Conservation (phyloP, 2,888 invertebrate genomes). For the Cerastoderma edule region DNA sequence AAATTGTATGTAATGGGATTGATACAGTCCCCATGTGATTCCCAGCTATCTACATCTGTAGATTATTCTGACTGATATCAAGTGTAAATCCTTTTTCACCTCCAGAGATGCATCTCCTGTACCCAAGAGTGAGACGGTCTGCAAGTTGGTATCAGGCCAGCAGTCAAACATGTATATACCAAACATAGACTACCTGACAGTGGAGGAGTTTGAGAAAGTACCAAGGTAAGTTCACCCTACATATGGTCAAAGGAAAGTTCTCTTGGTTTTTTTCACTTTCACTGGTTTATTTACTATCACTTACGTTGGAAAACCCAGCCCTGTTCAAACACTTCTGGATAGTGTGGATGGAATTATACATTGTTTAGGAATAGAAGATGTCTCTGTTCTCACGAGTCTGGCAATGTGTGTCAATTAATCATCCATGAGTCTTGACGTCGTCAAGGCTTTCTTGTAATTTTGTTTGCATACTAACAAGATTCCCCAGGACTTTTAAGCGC, state of each 20-base stretch:
- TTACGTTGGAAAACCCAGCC: background rate
- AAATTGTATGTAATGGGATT: too few species aligned
- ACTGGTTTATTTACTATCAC: background rate
- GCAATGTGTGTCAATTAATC: too few species aligned
- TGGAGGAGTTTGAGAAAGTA: conserved; percentile 78
- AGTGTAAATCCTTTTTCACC: too few species aligned
- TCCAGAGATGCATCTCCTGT: too few species aligned
- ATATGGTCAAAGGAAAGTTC: background rate
- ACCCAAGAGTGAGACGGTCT: background rate
- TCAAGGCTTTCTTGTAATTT: too few species aligned
- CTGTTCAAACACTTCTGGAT: background rate
- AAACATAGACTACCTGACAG: conserved; percentile 74
- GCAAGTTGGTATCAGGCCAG: background rate
- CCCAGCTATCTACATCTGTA: too few species aligned
- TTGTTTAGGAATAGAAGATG: background rate
- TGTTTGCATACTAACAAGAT: too few species aligned
- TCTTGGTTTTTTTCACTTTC: background rate
- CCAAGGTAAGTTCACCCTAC: conserved; percentile 76
- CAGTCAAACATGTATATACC: conserved; percentile 60
- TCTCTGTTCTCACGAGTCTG: too few species aligned
- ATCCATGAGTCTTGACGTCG: too few species aligned
- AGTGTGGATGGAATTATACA: background rate
- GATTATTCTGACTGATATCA: too few species aligned
- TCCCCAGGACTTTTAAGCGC: too few species aligned
- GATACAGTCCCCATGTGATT: too few species aligned